These are phyloP conservation scores for Drosophila navojoa DNA, from an alignment of 1,140 invertebrate genomes.

Conservation along the genomic window DNA sequence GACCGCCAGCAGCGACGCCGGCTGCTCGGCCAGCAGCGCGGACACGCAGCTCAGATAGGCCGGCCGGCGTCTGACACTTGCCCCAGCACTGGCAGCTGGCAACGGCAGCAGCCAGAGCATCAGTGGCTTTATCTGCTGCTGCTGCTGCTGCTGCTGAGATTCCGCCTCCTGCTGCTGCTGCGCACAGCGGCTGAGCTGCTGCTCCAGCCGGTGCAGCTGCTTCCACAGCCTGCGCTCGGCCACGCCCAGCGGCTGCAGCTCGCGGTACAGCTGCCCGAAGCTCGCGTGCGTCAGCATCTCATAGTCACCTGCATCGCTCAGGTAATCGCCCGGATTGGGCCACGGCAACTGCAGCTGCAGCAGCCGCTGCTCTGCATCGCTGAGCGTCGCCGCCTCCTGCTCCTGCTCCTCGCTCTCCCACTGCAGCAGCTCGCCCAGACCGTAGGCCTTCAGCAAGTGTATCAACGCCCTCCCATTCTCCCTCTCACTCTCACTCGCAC, in stretches of 20 bases:
- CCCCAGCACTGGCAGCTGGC: background rate
- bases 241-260: conserved; percentile 7
- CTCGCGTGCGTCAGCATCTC: background rate
- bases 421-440: background rate
- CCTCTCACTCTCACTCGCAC: too few species aligned
- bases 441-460: background rate
- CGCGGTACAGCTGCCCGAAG: background rate
- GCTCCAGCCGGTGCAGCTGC: conserved; percentile 8
- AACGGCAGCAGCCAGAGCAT: conserved; percentile 26
- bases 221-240: background rate
- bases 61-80: background rate
- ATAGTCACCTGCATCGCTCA: background rate
- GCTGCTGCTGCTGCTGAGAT: background rate
- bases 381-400: background rate
- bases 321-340: background rate
- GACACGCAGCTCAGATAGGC: background rate
- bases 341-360: conserved; percentile 5
- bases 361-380: conserved; percentile 17
- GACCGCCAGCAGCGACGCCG: background rate
- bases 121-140: background rate
- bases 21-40: background rate
- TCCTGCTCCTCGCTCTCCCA: background rate
- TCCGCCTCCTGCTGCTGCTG: background rate
- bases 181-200: background rate
- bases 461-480: background rate